Conservation (phyloP, 2,113 vertebrate genomes). For the Forbesichthys papilliferus region DNA sequence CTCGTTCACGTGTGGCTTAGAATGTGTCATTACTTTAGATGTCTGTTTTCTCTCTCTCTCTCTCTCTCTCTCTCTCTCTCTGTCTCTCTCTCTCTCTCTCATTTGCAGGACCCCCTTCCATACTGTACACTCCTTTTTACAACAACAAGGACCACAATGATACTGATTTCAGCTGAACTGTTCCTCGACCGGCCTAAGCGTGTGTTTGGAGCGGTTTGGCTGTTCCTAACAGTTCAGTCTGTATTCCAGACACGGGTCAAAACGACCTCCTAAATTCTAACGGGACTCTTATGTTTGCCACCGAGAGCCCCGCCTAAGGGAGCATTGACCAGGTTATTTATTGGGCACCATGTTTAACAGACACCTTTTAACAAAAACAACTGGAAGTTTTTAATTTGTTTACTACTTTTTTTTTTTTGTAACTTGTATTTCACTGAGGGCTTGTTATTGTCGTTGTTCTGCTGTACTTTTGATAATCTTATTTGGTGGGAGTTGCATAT, state of each 20-base stretch:
- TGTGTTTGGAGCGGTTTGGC: neutral
- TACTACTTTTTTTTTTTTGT: conserved; percentile 16
- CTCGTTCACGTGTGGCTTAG: neutral
- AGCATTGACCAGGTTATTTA: neutral
- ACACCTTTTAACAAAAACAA: conserved; percentile 12
- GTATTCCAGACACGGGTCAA: conserved; percentile 1
- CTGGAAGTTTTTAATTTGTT: conserved; percentile 15
- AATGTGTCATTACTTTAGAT: neutral
- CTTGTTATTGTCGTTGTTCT: conserved; percentile 23
- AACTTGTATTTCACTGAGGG: conserved; percentile 22
- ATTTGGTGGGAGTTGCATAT: conserved; percentile 20
- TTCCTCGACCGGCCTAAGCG: neutral
- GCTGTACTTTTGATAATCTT: conserved; percentile 41
- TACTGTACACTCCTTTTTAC: too few relatives aligned
- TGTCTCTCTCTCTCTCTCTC: conserved; percentile 6
- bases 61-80: neutral
- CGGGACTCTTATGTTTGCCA: conserved; percentile 16
- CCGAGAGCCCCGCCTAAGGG: neutral
- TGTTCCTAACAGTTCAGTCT: neutral
- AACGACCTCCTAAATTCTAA: conserved; percentile 4
- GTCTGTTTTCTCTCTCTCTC: conserved; percentile 1
- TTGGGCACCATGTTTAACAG: neutral
- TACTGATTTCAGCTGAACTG: neutral
- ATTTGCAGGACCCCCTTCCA: neutral
- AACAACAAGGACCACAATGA: conserved; percentile 24